Evolutionary conservation across 2,797 vertebrate genomes (phyloP), one percentile per base, ranked within the genome.

Genomic region (Spinibarbus caldwelli): DNA sequence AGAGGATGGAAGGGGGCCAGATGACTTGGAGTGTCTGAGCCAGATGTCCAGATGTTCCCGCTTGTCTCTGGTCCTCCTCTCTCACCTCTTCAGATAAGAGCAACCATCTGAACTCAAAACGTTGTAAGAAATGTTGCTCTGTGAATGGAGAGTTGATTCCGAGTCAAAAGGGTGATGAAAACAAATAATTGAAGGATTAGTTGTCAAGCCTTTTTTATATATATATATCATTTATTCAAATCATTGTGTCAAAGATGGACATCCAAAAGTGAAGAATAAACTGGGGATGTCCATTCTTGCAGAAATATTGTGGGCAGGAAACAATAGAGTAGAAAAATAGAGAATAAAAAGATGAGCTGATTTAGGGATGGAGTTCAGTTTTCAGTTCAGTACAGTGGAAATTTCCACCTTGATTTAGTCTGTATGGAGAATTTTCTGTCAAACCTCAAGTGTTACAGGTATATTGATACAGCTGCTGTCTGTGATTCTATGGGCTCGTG

Each of bases 11-110:
- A 66, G 19, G 45, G 64, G 47, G 80, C 81, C 87, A 83, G 41
- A 86, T 67, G 86, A 88, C 75, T 78, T 79, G 29, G 77, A 85
- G 66, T 72, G 31, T 72, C 70, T 49, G 45, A 86, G 78, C 87
- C 86, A 89, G 88, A 89, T 89, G 87, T 89, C 86, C 86, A 89
- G 89, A 89, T 89, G 87, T 89, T 88, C 82, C 54, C 67, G 62
- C 75, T 75, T 81, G 71, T 87, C 72, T 86, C 49, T 85, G 68
- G 78, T 86, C 70, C 84, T 52, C 7, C 36, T 64, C 41, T 64
- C 83, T 86, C 77, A 80, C 23, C 15, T 67, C 66, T 62, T 54
- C 38, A 75, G 66, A 87, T 84, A 81, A 89, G 78, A 83, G n/a
- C 54, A 29, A 66, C 19, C 76, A 68, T 84, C 68, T 26, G 11